These are phyloP conservation scores for Acanthiza pusilla DNA, from an alignment of 2,797 vertebrate genomes.

Conservation along the genomic window DNA sequence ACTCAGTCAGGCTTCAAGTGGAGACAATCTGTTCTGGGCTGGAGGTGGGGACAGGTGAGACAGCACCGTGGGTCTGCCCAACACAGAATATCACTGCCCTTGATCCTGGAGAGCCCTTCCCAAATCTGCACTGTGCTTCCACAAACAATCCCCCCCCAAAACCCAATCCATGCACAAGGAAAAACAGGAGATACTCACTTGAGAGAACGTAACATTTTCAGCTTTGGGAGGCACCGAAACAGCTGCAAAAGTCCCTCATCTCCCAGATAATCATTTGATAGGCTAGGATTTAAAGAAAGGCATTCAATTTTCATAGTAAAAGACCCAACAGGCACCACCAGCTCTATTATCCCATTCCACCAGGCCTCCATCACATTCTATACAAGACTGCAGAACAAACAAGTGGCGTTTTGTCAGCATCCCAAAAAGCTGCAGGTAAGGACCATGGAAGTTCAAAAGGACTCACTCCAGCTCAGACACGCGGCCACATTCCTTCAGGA, in stretches of 20 bases:
- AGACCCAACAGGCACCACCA: neutral
- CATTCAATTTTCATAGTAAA: neutral
- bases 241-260: slow-evolving; percentile 38
- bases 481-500: slow-evolving; percentile 62
- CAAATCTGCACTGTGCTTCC: neutral
- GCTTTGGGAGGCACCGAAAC: slow-evolving; percentile 28
- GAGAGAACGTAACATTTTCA: slow-evolving; percentile 56
- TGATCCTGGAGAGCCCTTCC: neutral
- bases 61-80: neutral
- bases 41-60: neutral
- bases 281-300: slow-evolving; percentile 49
- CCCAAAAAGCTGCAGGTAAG: neutral
- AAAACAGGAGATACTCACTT: slow-evolving; percentile 62
- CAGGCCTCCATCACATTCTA: neutral
- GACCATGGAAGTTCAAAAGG: neutral
- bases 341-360: neutral
- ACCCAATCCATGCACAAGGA: neutral
- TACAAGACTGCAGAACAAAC: neutral
- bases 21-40: neutral
- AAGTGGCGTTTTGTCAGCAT: neutral
- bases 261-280: slow-evolving; percentile 67
- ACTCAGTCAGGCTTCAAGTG: neutral
- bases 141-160: neutral
- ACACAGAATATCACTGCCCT: neutral
- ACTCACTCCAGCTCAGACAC: slow-evolving; percentile 84